Conservation (phyloP, 2,888 invertebrate genomes). For the Rutpela maculata region DNA sequence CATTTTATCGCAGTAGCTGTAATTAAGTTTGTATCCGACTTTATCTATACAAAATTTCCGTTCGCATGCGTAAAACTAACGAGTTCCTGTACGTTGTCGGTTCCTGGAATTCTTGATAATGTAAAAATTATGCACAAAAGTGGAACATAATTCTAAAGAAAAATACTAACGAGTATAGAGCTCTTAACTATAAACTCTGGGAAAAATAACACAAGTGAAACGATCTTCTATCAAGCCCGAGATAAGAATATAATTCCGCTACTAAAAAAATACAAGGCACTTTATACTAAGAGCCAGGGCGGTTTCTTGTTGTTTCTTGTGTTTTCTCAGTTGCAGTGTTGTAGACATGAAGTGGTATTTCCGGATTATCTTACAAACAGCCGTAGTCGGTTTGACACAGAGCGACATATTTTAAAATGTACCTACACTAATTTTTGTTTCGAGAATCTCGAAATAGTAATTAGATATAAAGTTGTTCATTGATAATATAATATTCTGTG, state of each 20-base stretch:
- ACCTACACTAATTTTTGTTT: too few species aligned
- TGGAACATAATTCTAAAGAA: slow-evolving; percentile 7
- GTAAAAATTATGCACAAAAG: slow-evolving; percentile 6
- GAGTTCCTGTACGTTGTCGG: background rate
- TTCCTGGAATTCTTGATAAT: background rate
- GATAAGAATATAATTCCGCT: slow-evolving; percentile 22
- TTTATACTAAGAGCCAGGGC: background rate
- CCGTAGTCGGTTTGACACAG: background rate
- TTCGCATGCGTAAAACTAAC: background rate
- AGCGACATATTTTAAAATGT: background rate
- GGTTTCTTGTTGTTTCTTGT: background rate
- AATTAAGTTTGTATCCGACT: background rate
- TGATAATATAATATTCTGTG: too few species aligned
- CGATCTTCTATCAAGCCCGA: slow-evolving; percentile 13
- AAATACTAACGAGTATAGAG: background rate
- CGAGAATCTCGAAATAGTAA: too few species aligned
- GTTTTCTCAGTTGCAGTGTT: background rate
- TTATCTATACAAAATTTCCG: slow-evolving; percentile 2
- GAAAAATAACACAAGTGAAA: slow-evolving; percentile 9
- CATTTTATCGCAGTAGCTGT: background rate
- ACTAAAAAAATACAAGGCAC: slow-evolving; percentile 20
- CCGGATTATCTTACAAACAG: background rate
- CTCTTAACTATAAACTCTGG: background rate
- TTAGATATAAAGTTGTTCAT: too few species aligned
- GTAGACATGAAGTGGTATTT: background rate